Base-by-base conservation (phyloP, 2,113 vertebrate genomes). In the Copsychus sechellarum region DNA sequence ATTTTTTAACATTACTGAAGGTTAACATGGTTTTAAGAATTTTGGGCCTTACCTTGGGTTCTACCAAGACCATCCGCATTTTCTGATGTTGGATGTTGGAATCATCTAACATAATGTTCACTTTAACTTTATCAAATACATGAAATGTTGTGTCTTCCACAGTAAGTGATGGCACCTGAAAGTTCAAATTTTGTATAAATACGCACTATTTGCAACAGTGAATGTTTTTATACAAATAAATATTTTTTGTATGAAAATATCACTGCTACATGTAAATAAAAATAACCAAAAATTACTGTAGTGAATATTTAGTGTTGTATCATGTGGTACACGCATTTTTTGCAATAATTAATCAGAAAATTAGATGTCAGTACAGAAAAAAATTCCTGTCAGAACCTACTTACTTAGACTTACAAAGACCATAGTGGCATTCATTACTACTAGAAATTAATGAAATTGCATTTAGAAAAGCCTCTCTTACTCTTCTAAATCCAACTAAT, bases 31-130 rank as follows among this genome's bases (percentile, higher is more conserved):
- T 57, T 58, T 6, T 61, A 38, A n/a, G 23, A 58, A 43, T 29
- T 19, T 40, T 51, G 47, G 78, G 29, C 76, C 98, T 98, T 97
- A 99, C 99, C 99, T 99, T 98, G 4, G 99, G 99, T 57, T 99
- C 98, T 15, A 98, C 97, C 51, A 99, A 97, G 10, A 98, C 96
- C 99, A 99, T 99, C 71, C 98, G 98, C 94, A 99, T 99, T 98
- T 99, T 99, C 98, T 99, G 99, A 92, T 99, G 99, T 69, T 99
- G 99, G 88, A 99, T 97, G 86, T 99, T 99, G 69, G 99, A 99
- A 73, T 98, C 98, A 66, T 99, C 99, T 73, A 99, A 97, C 86
- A 95, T 98, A 94, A 99, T 96, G 88, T 98, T 99, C 79, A 99
- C 99, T 96, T 98, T 99, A 93, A 99, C 99, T 95, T 97, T 98